Evolutionary conservation across 2,888 invertebrate species (phyloP).

Genomic region (Synanthedon andrenaeformis): DNA sequence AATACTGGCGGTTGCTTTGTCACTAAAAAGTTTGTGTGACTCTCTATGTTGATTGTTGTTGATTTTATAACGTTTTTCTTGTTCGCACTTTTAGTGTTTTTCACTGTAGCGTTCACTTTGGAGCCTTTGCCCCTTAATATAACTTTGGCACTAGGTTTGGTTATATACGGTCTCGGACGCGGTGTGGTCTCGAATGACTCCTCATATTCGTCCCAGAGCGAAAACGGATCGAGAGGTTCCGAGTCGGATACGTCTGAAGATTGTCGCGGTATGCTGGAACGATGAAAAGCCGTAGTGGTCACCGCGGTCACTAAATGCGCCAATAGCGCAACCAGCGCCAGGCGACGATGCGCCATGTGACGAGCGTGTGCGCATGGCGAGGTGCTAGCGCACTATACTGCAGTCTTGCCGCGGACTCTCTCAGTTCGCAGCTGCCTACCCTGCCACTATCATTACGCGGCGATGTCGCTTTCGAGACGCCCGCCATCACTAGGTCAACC

Average conservation of each 20-base stretch:
- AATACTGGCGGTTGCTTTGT: constrained; percentile 33
- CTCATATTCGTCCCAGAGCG: constrained; percentile 50
- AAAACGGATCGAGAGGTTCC: constrained; percentile 42
- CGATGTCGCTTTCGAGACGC: constrained; percentile 56
- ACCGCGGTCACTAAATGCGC: constrained; percentile 51
- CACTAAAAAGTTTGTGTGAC: constrained; percentile 58
- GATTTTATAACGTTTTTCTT: constrained; percentile 45
- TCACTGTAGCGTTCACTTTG: constrained; percentile 46
- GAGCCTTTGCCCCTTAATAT: constrained; percentile 38
- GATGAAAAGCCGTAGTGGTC: constrained; percentile 29
- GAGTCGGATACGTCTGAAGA: constrained; percentile 32
- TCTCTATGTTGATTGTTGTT: constrained; percentile 58
- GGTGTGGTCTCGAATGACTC: constrained; percentile 38
- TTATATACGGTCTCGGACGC: constrained; percentile 18
- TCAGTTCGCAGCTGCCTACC: constrained; percentile 33
- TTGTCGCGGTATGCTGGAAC: constrained; percentile 23
- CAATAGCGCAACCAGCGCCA: constrained; percentile 62
- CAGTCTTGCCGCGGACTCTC: constrained; percentile 12
- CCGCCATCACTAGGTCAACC: constrained; percentile 52
- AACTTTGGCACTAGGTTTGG: constrained; percentile 47
- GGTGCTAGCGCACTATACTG: constrained; percentile 63
- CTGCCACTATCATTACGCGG: constrained; percentile 45
- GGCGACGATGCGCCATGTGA: constrained; percentile 62
- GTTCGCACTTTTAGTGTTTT: constrained; percentile 36
- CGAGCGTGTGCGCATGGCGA: constrained; percentile 66